phyloP scores from a whole-genome alignment of 2,888 invertebrate genomes.

The Drosophila falleni region DNA sequence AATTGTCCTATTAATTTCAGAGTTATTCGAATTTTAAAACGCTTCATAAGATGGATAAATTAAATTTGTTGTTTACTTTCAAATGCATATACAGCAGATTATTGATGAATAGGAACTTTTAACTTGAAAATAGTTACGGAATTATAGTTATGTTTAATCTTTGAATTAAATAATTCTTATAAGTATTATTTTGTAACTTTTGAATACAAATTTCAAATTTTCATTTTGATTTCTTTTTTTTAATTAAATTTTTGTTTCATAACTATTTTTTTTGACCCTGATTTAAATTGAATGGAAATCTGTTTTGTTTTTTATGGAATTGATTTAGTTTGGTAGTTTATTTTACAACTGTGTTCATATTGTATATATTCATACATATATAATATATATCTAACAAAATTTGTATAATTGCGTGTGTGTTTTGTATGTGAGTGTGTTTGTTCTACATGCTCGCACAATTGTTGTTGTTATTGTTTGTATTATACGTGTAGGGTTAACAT shows the following conservation, averaged over 20 bases:
- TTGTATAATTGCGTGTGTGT: slow-evolving; percentile 63
- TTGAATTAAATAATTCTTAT: no score
- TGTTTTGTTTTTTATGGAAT: slow-evolving; percentile 25
- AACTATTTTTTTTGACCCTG: not conserved
- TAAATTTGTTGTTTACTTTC: no score
- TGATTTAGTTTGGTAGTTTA: slow-evolving; percentile 52
- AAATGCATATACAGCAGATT: no score
- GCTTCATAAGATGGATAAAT: not conserved
- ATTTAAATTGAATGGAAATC: not conserved
- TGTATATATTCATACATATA: slow-evolving; percentile 28
- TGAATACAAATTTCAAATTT: no score
- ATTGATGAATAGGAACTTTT: no score
- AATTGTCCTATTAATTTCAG: not conserved
- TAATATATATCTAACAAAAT: slow-evolving; percentile 69
- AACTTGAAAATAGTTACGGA: no score
- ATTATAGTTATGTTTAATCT: no score
- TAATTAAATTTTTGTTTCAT: no score
- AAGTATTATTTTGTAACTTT: no score
- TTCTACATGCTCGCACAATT: slow-evolving; percentile 1
- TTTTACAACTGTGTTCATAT: slow-evolving; percentile 47
- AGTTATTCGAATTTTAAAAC: not conserved
- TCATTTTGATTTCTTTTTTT: no score
- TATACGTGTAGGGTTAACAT: slow-evolving; percentile 51
- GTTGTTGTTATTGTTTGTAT: slow-evolving; percentile 1
- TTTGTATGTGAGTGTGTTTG: not conserved